These are phyloP conservation scores for Plectropomus leopardus DNA, from an alignment of 2,113 vertebrate genomes.

Conservation along the genomic window DNA sequence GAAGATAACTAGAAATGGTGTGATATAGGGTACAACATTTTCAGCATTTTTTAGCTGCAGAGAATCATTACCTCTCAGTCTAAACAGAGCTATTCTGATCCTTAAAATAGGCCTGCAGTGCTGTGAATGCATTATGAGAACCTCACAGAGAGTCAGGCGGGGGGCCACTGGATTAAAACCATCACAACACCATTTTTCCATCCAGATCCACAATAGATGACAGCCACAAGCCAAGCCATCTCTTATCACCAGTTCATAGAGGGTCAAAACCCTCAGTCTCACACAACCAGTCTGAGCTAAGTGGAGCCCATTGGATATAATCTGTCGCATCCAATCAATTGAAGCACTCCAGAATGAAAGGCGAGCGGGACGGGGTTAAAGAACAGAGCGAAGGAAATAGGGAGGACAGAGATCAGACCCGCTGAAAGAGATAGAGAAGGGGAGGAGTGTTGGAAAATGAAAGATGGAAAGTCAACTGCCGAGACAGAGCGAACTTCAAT, in stretches of 20 bases:
- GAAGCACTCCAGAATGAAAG: conserved; percentile 37
- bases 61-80: conserved; percentile 31
- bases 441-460: conserved; percentile 38
- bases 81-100: conserved; percentile 6
- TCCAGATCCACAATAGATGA: conserved; percentile 63
- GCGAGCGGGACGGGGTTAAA: conserved; percentile 40
- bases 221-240: conserved; percentile 29
- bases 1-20: neutral
- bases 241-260: conserved; percentile 45
- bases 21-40: conserved; percentile 8
- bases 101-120: conserved; percentile 40
- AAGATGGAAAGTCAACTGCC: conserved; percentile 53
- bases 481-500: conserved; percentile 72
- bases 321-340: conserved; percentile 70
- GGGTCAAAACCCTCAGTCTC: conserved; percentile 54
- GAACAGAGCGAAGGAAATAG: conserved; percentile 26
- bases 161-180: conserved; percentile 27
- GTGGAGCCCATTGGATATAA: conserved; percentile 58
- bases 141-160: conserved; percentile 2
- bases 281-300: conserved; percentile 30
- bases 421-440: conserved; percentile 3
- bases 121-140: conserved; percentile 46
- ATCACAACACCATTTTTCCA: conserved; percentile 47
- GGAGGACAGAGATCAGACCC: conserved; percentile 36
- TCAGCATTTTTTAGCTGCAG: neutral